Evolutionary conservation across 2,797 vertebrate species (phyloP).

Genomic region (Notolabrus celidotus): DNA sequence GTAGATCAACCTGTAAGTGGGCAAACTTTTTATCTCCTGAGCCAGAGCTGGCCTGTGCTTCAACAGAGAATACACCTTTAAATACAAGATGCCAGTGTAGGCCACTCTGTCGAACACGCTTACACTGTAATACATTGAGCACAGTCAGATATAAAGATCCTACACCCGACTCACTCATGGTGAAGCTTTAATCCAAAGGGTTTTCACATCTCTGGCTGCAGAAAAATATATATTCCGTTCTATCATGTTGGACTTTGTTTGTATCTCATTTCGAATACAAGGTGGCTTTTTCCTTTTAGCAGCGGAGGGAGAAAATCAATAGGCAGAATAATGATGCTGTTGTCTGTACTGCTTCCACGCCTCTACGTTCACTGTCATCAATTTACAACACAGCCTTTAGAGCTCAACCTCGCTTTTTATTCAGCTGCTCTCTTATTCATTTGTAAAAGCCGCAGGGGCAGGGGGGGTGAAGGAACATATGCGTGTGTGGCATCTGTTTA

Average conservation of each 20-base stretch:
- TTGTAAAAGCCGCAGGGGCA: constrained; percentile 37
- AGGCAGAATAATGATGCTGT: constrained; percentile 78
- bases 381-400: constrained; percentile 68
- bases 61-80: constrained; percentile 1
- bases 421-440: constrained; percentile 62
- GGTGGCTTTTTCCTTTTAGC: constrained; percentile 65
- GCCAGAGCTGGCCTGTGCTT: background rate
- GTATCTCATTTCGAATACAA: constrained; percentile 74
- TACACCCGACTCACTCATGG: constrained; percentile 23
- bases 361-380: constrained; percentile 70
- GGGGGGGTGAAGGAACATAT: constrained; percentile 22
- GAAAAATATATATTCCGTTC: constrained; percentile 49
- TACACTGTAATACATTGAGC: background rate
- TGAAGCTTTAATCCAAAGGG: constrained; percentile 44
- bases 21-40: background rate
- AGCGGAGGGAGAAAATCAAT: constrained; percentile 77
- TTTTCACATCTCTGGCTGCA: constrained; percentile 34
- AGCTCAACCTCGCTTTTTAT: constrained; percentile 64
- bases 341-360: constrained; percentile 54
- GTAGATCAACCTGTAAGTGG: no score
- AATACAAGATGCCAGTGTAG: background rate
- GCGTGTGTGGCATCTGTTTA: constrained; percentile 6
- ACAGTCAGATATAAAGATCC: background rate
- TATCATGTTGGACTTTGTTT: constrained; percentile 74
- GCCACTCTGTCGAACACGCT: background rate